Percentiles rank a stretch among this genome's conserved stretches.
phyloP scores from a whole-genome alignment of 1,140 invertebrate species.

The Neodiprion virginianus region DNA sequence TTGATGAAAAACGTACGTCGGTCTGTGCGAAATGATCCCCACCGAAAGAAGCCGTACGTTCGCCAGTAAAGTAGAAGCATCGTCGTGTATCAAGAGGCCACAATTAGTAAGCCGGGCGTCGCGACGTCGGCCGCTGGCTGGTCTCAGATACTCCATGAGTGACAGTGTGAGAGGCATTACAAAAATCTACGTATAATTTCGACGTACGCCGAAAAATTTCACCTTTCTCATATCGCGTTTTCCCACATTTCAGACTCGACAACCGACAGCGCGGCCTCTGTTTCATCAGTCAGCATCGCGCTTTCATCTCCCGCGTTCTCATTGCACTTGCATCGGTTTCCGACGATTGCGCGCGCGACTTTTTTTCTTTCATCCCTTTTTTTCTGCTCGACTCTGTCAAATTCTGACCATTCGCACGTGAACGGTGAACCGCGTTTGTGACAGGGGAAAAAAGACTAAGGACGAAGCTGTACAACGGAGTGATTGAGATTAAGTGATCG shows the following conservation, averaged over 20 bases:
- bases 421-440: constrained; percentile 17
- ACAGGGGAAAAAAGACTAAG: background rate
- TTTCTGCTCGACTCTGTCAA: constrained; percentile 8
- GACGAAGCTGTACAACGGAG: background rate
- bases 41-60: constrained; percentile 6
- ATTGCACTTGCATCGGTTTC: background rate
- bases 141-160: background rate
- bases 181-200: background rate
- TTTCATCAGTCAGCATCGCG: no score
- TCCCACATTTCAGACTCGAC: background rate
- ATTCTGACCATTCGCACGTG: constrained; percentile 17
- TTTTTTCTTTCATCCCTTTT: constrained; percentile 4
- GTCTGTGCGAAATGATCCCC: background rate
- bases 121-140: background rate
- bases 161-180: background rate
- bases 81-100: background rate
- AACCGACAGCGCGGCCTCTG: no score
- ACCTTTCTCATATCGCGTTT: background rate
- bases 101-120: constrained; percentile 1
- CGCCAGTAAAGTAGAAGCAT: background rate
- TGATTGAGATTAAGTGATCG: background rate
- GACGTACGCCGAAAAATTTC: background rate
- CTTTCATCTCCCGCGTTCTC: constrained; percentile 8
- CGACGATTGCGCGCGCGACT: background rate
- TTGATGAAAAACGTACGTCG: no score